Evolutionary conservation across 2,113 vertebrate species (phyloP).

Genomic region (Uria lomvia): DNA sequence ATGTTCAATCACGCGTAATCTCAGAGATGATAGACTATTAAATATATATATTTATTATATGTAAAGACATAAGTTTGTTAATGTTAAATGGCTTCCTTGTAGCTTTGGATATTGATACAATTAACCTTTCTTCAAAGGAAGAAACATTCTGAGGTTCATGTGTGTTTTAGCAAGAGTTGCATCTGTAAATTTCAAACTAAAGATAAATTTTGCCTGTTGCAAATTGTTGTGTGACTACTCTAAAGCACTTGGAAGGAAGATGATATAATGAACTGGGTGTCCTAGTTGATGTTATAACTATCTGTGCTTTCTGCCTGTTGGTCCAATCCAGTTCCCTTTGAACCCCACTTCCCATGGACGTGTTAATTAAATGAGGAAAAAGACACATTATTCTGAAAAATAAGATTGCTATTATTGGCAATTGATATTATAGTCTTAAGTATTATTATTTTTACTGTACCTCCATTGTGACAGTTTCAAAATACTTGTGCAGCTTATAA

Average conservation of each 20-base stretch:
- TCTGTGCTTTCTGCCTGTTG: background rate
- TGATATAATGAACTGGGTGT: background rate
- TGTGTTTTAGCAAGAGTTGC: background rate
- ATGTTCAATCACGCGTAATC: background rate
- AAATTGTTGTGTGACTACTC: background rate
- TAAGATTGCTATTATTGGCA: background rate
- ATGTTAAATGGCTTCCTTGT: background rate
- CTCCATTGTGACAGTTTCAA: background rate
- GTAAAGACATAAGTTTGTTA: background rate
- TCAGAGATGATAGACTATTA: background rate
- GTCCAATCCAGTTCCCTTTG: background rate
- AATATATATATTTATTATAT: background rate
- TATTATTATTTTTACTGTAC: background rate
- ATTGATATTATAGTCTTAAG: background rate
- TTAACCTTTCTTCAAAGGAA: background rate
- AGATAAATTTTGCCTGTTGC: background rate
- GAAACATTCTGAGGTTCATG: background rate
- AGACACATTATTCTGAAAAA: background rate
- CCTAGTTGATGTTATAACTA: accelerated
- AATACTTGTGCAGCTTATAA: background rate
- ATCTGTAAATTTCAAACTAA: background rate
- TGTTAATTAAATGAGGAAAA: background rate
- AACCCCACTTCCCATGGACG: background rate
- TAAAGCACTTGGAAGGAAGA: background rate
- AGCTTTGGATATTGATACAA: background rate